These are phyloP conservation scores for Morelia viridis DNA, from an alignment of 2,797 vertebrate species.

Conservation along the genomic window DNA sequence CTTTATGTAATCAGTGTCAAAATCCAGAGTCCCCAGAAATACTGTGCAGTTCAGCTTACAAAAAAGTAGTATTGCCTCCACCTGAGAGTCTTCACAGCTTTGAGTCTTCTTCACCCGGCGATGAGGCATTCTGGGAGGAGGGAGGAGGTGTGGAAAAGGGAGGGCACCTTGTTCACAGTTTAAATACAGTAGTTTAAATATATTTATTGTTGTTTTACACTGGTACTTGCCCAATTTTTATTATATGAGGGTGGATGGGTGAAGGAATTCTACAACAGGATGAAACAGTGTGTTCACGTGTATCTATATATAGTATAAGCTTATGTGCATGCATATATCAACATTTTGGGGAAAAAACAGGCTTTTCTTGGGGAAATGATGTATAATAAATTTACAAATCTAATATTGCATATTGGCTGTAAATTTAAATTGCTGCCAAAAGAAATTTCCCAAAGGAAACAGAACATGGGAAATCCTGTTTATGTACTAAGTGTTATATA, in stretches of 20 bases:
- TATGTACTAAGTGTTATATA: not conserved
- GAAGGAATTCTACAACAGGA: not conserved
- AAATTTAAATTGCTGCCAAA: not conserved
- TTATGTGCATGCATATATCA: not conserved
- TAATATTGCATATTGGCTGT: not conserved
- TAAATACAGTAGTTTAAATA: not conserved
- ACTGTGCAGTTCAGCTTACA: conserved; percentile 41
- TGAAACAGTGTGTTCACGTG: not conserved
- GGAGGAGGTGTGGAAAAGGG: conserved; percentile 77
- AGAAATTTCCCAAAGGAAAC: not conserved
- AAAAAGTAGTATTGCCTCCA: conserved; percentile 44
- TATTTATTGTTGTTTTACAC: not conserved
- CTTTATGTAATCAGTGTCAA: conserved; percentile 12
- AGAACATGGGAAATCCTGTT: not conserved
- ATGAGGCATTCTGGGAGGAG: conserved; percentile 77
- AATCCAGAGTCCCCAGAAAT: not conserved
- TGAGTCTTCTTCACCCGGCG: conserved; percentile 59
- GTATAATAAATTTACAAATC: not conserved
- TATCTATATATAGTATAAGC: not conserved
- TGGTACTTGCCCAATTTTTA: not conserved
- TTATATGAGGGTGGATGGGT: not conserved
- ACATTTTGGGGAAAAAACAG: not conserved
- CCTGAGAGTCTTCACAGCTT: conserved; percentile 62
- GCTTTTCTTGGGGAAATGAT: not conserved
- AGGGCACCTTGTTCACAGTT: conserved; percentile 71